phyloP scores from a whole-genome alignment of 2,888 invertebrate genomes.

The Macrosoma leucophasiata region DNA sequence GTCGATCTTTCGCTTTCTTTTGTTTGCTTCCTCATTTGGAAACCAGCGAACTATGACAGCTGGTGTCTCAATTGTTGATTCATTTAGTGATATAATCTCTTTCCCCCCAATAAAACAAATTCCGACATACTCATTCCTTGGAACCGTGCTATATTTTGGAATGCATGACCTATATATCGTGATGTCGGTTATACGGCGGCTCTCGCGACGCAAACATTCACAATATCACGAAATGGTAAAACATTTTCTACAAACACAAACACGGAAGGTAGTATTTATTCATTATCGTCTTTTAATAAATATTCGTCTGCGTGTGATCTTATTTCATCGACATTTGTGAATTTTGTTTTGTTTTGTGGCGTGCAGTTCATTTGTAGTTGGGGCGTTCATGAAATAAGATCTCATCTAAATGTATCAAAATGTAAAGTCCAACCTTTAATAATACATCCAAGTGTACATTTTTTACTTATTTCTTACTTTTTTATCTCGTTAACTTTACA shows the following conservation, averaged over 20 bases:
- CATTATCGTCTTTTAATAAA: slow-evolving; percentile 54
- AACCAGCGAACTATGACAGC: slow-evolving; percentile 68
- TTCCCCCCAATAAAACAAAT: slow-evolving; percentile 26
- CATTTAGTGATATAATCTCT: slow-evolving; percentile 24
- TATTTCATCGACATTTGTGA: slow-evolving; percentile 35
- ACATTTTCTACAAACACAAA: slow-evolving; percentile 61
- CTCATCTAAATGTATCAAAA: slow-evolving; percentile 39
- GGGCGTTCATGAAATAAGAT: slow-evolving; percentile 40
- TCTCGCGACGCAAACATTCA: slow-evolving; percentile 56
- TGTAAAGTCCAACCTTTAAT: slow-evolving; percentile 42
- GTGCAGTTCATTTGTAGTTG: slow-evolving; percentile 19
- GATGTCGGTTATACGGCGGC: slow-evolving; percentile 48
- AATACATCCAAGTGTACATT: slow-evolving; percentile 44
- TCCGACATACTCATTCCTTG: slow-evolving; percentile 68
- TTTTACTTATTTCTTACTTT: slow-evolving; percentile 30
- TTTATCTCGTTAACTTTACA: slow-evolving; percentile 45
- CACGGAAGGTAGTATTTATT: slow-evolving; percentile 70
- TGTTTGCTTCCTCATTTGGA: slow-evolving; percentile 61
- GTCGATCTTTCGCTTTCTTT: slow-evolving; percentile 52
- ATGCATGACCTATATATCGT: slow-evolving; percentile 64
- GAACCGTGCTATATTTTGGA: slow-evolving; percentile 55
- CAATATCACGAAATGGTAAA: slow-evolving; percentile 65
- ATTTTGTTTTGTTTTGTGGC: slow-evolving; percentile 26
- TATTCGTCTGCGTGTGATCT: slow-evolving; percentile 39
- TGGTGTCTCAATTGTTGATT: slow-evolving; percentile 39